Evolutionary conservation across 1,140 invertebrate genomes (phyloP), one percentile per base, ranked within the genome.

Genomic region (Sycophaga agraensis): DNA sequence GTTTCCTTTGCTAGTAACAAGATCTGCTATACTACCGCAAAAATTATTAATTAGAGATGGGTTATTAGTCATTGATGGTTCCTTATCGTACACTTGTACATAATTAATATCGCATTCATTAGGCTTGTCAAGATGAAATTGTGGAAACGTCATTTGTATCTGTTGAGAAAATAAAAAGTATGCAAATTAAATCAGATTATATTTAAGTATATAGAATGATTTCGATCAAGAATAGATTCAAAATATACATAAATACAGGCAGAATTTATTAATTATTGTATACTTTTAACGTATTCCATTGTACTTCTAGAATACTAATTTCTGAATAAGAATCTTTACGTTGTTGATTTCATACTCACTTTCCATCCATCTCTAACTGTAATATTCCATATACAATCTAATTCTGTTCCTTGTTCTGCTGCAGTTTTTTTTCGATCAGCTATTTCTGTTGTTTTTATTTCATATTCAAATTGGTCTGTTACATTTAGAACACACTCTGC

Each of bases 41-140:
- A 91, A 91, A 68, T 88, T 86, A 67, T 86, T 86, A 12, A 86
- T 63, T 57, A 85, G 79, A 39, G 84, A 80, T 40, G 84, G 79
- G 65, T 64, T 58, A 43, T 54, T 45, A 22, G 22, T n/a, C 62
- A 89, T 78, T 65, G 90, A 85, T 22, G 88, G 88, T 54, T 82
- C 77, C 56, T 86, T 83, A 6, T 84, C 84, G 74, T 92, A 91
- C 43, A 94, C 82, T 73, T 93, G 89, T 39, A 93, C 82, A 71
- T 89, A 92, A 76, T 93, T 93, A 12, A 82, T 84, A n/a, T 90
- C 87, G 68, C 91, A 94, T 67, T 93, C 89, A 73, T 94, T 93
- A 1, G 91, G 91, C 67, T 86, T 86, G 39, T 83, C 83, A 63
- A 93, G 77, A 35, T 82, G 77, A 72, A 92, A 92, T 31, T 76